These are phyloP conservation scores for Ochotona princeps DNA, from an alignment of 2,113 vertebrate species.

Conservation along the genomic window DNA sequence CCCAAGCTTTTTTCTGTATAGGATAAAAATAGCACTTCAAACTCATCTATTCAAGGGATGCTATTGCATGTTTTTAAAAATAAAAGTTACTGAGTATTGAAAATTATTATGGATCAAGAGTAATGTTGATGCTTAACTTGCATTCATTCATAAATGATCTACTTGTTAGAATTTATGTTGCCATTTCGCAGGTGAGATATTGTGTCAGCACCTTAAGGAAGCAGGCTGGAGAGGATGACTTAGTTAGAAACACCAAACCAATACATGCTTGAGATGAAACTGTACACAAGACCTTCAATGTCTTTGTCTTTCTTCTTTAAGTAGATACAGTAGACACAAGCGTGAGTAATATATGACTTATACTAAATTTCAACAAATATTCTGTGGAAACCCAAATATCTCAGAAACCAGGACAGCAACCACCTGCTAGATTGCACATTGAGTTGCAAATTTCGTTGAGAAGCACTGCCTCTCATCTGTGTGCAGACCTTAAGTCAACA, in stretches of 20 bases:
- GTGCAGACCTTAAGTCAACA: background rate
- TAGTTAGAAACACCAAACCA: rapidly evolving
- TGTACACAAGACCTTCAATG: background rate
- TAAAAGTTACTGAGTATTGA: background rate
- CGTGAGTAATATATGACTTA: background rate
- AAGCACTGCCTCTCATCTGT: background rate
- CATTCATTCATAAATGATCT: background rate
- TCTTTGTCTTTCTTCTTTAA: background rate
- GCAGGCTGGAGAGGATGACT: background rate
- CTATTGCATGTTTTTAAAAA: background rate
- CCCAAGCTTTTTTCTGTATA: background rate
- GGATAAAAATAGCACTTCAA: background rate
- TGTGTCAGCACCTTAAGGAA: background rate
- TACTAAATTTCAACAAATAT: background rate
- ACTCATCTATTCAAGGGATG: background rate
- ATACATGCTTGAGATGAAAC: background rate
- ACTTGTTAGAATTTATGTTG: background rate
- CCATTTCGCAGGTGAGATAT: background rate
- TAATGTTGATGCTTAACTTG: background rate
- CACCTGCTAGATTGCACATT: background rate
- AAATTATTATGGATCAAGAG: background rate
- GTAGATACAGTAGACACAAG: background rate
- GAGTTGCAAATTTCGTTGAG: background rate
- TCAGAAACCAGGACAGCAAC: background rate
- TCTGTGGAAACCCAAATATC: background rate